Evolutionary conservation across 2,797 vertebrate species (phyloP).

Genomic region (Pitangus sulphuratus): DNA sequence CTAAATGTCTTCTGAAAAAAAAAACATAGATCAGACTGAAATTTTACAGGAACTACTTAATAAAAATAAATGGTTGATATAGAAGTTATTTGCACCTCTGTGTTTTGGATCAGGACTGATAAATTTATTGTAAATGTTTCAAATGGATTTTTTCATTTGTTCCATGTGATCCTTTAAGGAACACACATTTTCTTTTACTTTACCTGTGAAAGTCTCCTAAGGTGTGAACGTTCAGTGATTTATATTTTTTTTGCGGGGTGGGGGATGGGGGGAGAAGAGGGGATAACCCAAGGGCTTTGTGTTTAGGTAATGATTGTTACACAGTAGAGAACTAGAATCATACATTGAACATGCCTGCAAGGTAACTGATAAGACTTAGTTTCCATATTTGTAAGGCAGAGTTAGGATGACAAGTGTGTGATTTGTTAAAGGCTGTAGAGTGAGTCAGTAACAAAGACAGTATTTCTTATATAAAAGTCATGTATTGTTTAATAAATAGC

Average conservation of each 20-base stretch:
- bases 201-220: not conserved
- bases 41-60: not conserved
- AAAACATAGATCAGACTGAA: not conserved
- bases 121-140: not conserved
- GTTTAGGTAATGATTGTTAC: not conserved
- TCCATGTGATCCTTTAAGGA: not conserved
- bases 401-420: not conserved
- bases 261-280: not conserved
- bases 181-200: not conserved
- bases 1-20: not conserved
- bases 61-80: not conserved
- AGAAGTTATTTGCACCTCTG: not conserved
- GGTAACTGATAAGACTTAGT: not conserved
- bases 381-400: not conserved
- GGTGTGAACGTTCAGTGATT: not conserved
- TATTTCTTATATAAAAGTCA: not conserved
- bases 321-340: not conserved
- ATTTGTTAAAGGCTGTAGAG: not conserved
- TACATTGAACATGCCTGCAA: not conserved
- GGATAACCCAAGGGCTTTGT: not conserved
- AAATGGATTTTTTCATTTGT: not conserved
- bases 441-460: not conserved
- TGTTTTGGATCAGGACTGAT: not conserved
- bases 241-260: not conserved
- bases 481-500: not conserved